Base-by-base conservation (phyloP, 2,888 invertebrate genomes). In the Drosophila lutescens region DNA sequence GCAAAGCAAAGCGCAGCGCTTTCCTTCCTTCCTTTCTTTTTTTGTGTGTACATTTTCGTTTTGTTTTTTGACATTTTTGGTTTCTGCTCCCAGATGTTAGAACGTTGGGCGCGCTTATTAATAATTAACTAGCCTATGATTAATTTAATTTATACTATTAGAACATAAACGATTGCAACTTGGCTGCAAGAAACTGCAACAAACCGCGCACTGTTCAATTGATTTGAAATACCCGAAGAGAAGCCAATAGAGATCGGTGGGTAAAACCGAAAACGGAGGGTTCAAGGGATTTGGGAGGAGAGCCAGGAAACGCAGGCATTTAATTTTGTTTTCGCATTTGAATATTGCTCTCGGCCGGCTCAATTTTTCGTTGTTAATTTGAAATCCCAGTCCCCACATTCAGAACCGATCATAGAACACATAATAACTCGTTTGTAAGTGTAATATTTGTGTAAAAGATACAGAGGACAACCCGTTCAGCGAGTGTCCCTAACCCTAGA, bases 131-230 rank as follows among this genome's bases (percentile, higher is more conserved):
- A 66, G 59, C 56, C 41, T 88, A 82, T 59, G 58, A 53, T 73
- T 76, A 82, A 68, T 79, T 78, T 88, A 83, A 88, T 49, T 86
- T 83, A 80, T 88, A 83, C 69, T 80, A 43, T 88, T 83, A 83
- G 88, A 59, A 56, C 57, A 60, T 66, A 73, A 75, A 74, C 70
- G 65, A 75, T 72, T 79, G 79, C 72, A 74, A 62, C 49, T 66
- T 60, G 80, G 77, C 73, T 73, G 70, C 72, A 74, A 74, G 69
- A 53, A 41, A 74, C 74, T 69, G 76, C 77, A 69, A 65, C 50
- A 66, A 23, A 12, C 56, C 78, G 46, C 80, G 46, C 32, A 49
- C 65, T 63, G 65, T 63, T 63, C 65, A 65, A 43, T 63, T 49
- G 65, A 63, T 63, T 63, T 63, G 65, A 63, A 63, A 41, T 57